phyloP scores from a whole-genome alignment of 1,140 invertebrate genomes.

The Doryteuthis pealeii region DNA sequence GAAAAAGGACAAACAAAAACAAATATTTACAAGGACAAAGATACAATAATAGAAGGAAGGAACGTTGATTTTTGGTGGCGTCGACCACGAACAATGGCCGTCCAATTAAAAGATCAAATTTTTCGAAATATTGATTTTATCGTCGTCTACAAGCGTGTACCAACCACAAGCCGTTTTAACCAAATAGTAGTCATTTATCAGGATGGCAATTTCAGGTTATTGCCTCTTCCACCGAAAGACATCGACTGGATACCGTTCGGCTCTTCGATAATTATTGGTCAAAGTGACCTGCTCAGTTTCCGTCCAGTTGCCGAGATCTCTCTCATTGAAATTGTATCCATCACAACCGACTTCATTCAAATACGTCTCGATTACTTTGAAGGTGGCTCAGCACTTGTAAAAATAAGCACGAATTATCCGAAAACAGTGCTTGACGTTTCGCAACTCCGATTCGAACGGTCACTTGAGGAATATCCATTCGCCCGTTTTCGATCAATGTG shows the following conservation, averaged over 20 bases:
- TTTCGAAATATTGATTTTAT: conserved; percentile 29
- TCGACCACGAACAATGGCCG: conserved; percentile 28
- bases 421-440: background rate
- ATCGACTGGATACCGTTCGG: conserved; percentile 50
- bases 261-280: conserved; percentile 41
- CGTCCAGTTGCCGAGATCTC: conserved; percentile 36
- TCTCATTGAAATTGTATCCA: conserved; percentile 25
- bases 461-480: conserved; percentile 21
- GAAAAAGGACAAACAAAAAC: conserved; percentile 22
- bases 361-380: conserved; percentile 32
- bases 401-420: too few species aligned
- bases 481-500: conserved; percentile 32
- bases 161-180: conserved; percentile 25
- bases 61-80: conserved; percentile 46
- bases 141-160: conserved; percentile 30
- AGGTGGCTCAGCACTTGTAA: conserved; percentile 3
- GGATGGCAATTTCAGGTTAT: conserved; percentile 38
- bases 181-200: conserved; percentile 45
- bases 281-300: conserved; percentile 22
- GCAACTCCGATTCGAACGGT: background rate
- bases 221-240: conserved; percentile 38
- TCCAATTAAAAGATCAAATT: conserved; percentile 20
- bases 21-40: conserved; percentile 20
- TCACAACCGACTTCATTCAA: conserved; percentile 18
- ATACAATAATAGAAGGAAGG: conserved; percentile 37